Base-by-base conservation (phyloP, 2,888 invertebrate genomes). In the Tortrix viridana region DNA sequence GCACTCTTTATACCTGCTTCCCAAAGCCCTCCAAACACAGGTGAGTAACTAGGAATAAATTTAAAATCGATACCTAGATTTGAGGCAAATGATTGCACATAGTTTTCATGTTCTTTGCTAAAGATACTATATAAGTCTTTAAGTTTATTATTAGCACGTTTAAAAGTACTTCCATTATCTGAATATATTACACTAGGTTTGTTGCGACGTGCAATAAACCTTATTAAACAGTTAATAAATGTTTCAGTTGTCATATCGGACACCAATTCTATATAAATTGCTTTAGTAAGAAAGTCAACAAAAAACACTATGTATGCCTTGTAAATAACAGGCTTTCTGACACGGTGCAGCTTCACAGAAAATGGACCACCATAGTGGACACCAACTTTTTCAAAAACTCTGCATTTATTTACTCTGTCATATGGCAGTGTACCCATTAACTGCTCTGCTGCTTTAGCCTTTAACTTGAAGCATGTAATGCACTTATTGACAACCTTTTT, bases 361-460 rank as follows among this genome's bases (percentile, higher is more conserved):
- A 60, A 18, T 16, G 63, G 57, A 9, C 63, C 63, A 5, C 16
- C 43, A 38, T 41, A 63, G 41, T 57, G 52, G 18, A 57, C 19
- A 1, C 56, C 62, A 0, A 62, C 43, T 16, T 50, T 50, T 19
- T 62, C 26, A 49, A 56, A 62, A 9, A 48, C 41, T n/a, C 50
- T 16, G 7, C 26, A 19, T 2, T 14, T 32, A 44, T 23, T 62
- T 2, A 62, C 32, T 44, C 56, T 56, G 12, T 50, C 43, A 5
- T 19, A 3, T 4, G 62, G 62, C 56, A 56, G 12, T 18, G 62
- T 49, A 14, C 49, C 56, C 56, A 56, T 56, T 44, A 62, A 43
- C 20, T 56, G 56, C 16, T 62, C 46, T 6, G 50, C 48, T 0
- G 32, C 26, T 5, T 6, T 23, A n/a, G 62, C 44, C 12, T 60